Conservation (phyloP, 2,113 vertebrate species). For the Kryptolebias marmoratus region DNA sequence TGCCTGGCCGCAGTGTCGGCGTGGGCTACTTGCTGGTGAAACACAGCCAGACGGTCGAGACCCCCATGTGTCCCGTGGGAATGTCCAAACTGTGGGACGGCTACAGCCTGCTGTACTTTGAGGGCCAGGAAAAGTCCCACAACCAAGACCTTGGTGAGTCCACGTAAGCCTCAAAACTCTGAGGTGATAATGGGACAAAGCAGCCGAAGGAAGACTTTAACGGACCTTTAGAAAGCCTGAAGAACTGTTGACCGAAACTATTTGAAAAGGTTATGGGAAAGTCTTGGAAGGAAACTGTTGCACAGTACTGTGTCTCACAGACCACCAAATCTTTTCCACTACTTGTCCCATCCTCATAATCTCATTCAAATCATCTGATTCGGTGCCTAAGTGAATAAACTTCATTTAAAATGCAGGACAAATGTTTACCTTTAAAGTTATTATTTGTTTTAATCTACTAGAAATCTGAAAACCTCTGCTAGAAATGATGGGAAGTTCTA, state of each 20-base stretch:
- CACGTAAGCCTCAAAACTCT: neutral
- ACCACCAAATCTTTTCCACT: neutral
- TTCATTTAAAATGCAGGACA: neutral
- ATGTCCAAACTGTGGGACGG: constrained; percentile 96
- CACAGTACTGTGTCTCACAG: neutral
- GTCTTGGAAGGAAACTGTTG: too few relatives aligned
- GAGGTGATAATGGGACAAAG: too few relatives aligned
- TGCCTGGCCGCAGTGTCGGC: constrained; percentile 92
- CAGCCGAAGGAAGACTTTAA: too few relatives aligned
- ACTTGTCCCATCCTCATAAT: neutral
- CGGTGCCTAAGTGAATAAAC: neutral
- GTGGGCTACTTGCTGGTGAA: constrained; percentile 98
- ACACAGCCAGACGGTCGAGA: constrained; percentile 93
- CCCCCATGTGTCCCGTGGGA: constrained; percentile 93
- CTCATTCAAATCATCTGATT: constrained; percentile 10
- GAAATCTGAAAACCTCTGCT: neutral
- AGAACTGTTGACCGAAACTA: too few relatives aligned
- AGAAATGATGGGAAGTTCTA: neutral
- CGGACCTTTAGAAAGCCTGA: too few relatives aligned
- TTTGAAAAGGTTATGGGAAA: too few relatives aligned
- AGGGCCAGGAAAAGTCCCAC: constrained; percentile 97
- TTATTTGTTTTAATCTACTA: neutral
- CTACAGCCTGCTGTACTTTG: constrained; percentile 95
- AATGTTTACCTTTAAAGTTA: neutral
- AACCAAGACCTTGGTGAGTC: constrained; percentile 95